phyloP scores from a whole-genome alignment of 2,113 vertebrate genomes.

The Turnix velox region DNA sequence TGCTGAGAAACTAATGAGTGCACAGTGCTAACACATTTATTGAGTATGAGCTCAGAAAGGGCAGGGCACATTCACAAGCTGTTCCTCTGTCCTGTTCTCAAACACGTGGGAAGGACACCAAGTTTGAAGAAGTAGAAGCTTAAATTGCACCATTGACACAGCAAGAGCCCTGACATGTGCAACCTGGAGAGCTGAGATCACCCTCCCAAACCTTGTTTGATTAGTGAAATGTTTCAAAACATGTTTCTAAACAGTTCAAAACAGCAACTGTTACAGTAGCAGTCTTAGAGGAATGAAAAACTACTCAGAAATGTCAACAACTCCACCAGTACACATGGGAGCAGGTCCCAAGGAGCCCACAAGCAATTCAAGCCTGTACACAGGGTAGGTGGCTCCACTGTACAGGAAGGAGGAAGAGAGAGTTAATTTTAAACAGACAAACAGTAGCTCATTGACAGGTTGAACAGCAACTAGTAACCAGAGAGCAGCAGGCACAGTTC shows the following conservation, averaged over 20 bases:
- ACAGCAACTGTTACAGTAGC: neutral
- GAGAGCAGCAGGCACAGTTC: neutral
- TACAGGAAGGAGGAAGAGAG: neutral
- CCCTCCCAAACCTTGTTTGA: neutral
- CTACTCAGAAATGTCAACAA: neutral
- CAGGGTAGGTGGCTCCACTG: neutral
- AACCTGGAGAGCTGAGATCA: neutral
- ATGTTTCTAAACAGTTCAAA: too few relatives aligned
- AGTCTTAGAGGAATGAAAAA: neutral
- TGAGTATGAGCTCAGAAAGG: conserved; percentile 58
- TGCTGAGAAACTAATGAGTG: conserved; percentile 52
- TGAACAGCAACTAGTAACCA: conserved; percentile 50
- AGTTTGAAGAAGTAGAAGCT: conserved; percentile 4
- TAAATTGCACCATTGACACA: neutral
- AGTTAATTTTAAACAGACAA: conserved; percentile 60
- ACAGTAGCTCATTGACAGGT: conserved; percentile 41
- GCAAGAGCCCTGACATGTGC: neutral
- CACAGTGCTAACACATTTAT: conserved; percentile 50
- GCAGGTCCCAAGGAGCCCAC: neutral
- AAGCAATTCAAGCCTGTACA: neutral
- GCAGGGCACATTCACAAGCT: conserved; percentile 47
- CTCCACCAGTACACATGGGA: accelerated
- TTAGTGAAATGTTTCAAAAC: neutral
- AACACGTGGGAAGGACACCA: conserved; percentile 51
- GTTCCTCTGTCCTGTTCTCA: conserved; percentile 46